A percentile compares a stretch with the other conserved stretches of the same genome.
These are phyloP conservation scores for Pogonognathellus flavescens DNA, from an alignment of 1,140 invertebrate genomes.

Conservation along the genomic window DNA sequence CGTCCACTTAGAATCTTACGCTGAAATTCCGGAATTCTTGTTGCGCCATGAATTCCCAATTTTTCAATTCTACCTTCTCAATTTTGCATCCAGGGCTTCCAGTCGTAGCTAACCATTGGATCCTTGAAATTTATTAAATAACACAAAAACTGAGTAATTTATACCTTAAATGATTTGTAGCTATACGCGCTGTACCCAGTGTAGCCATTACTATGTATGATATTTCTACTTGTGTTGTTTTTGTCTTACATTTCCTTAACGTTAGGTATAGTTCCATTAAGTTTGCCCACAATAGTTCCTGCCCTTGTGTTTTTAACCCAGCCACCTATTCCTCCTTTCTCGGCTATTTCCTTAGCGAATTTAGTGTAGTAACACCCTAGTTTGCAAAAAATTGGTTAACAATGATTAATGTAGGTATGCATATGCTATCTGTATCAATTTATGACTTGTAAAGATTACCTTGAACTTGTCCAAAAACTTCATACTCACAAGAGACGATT, in stretches of 20 bases:
- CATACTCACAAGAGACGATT: slow-evolving; percentile 86
- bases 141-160: too few species aligned
- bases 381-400: slow-evolving; percentile 56
- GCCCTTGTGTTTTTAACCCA: slow-evolving; percentile 92
- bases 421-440: too few species aligned
- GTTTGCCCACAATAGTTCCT: slow-evolving; percentile 87
- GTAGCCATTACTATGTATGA: too few species aligned
- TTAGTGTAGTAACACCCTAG: slow-evolving; percentile 88
- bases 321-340: slow-evolving; percentile 81
- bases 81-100: slow-evolving; percentile 89
- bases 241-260: slow-evolving; percentile 87
- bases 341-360: slow-evolving; percentile 84
- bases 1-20: slow-evolving; percentile 81
- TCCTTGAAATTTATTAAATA: slow-evolving; percentile 73
- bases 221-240: too few species aligned
- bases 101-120: slow-evolving; percentile 84
- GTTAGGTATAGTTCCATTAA: slow-evolving; percentile 83
- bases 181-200: too few species aligned
- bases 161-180: too few species aligned
- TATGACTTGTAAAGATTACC: slow-evolving; percentile 73
- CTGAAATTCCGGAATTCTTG: slow-evolving; percentile 85
- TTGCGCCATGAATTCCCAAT: slow-evolving; percentile 83
- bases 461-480: slow-evolving; percentile 90
- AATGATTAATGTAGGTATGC: too few species aligned
- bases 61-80: slow-evolving; percentile 83